Evolutionary conservation across 2,797 vertebrate genomes (phyloP).

Genomic region (Steatocranus sp.): DNA sequence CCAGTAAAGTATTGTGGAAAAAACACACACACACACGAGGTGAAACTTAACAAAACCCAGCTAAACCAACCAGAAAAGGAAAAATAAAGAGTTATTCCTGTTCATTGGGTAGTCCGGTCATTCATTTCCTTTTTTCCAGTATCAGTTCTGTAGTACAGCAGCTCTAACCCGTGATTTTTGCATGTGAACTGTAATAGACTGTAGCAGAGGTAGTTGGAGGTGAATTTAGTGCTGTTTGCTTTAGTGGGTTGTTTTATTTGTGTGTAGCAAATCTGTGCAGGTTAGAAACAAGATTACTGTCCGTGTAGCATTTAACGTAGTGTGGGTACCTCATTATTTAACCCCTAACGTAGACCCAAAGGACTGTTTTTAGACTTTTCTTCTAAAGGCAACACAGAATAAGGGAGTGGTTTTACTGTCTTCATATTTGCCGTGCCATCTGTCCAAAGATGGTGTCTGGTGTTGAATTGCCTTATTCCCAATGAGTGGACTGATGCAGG

Average conservation of each 20-base stretch:
- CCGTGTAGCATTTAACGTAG: slow-evolving; percentile 41
- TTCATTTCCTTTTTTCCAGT: background rate
- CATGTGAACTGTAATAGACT: slow-evolving; percentile 11
- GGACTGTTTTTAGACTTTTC: slow-evolving; percentile 33
- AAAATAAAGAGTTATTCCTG: background rate
- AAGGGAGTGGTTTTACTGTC: slow-evolving; percentile 43
- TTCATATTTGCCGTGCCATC: slow-evolving; percentile 38
- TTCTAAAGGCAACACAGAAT: slow-evolving; percentile 51
- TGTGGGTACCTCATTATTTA: slow-evolving; percentile 34
- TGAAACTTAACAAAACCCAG: background rate
- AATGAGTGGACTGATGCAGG: slow-evolving; percentile 57
- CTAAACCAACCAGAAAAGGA: background rate
- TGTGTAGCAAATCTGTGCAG: slow-evolving; percentile 3
- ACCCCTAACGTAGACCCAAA: slow-evolving; percentile 23
- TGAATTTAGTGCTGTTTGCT: background rate
- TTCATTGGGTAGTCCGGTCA: background rate
- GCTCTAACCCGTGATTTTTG: slow-evolving; percentile 29
- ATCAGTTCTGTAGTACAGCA: slow-evolving; percentile 13
- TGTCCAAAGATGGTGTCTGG: slow-evolving; percentile 45
- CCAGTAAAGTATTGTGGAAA: background rate
- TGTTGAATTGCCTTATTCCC: slow-evolving; percentile 42
- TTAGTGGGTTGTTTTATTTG: background rate
- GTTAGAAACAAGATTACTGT: background rate
- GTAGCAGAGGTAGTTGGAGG: background rate
- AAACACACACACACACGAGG: background rate